Evolutionary conservation across 92 coral and sea anemone species (phyloP).

Genomic region (Zoanthus sociatus): DNA sequence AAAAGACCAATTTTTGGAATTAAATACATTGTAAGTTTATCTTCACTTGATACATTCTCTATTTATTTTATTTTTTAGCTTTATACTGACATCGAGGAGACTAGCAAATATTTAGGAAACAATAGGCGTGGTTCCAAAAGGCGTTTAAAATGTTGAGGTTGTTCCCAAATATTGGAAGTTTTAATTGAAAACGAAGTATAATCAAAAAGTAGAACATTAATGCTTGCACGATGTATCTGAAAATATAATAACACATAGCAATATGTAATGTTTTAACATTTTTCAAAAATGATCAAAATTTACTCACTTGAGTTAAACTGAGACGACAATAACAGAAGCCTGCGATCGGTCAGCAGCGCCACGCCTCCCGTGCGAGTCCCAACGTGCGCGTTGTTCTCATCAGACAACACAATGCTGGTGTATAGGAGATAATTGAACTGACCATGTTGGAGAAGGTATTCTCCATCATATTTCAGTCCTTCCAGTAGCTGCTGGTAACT

Average conservation of each 20-base stretch:
- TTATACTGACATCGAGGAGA: too few species aligned
- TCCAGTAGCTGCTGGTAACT: conserved; percentile 78
- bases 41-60: too few species aligned
- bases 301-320: conserved; percentile 68
- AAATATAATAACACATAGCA: background rate
- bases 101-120: too few species aligned
- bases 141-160: too few species aligned
- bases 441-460: conserved; percentile 67
- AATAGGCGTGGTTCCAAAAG: too few species aligned
- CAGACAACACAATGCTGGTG: conserved; percentile 61
- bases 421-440: conserved; percentile 70
- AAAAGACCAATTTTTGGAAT: too few species aligned
- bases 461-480: conserved; percentile 79
- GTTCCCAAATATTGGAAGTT: too few species aligned
- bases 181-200: too few species aligned
- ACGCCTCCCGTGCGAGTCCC: conserved; percentile 73
- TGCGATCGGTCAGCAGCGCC: conserved; percentile 80
- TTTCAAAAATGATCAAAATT: background rate
- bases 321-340: conserved; percentile 85
- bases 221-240: too few species aligned
- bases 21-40: too few species aligned
- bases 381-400: conserved; percentile 40
- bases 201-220: too few species aligned
- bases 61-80: too few species aligned
- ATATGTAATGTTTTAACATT: background rate